Percentiles rank a stretch among this genome's conserved stretches.
Evolutionary conservation across 2,797 vertebrate genomes (phyloP).

Genomic region (Sebastes hubbsi): DNA sequence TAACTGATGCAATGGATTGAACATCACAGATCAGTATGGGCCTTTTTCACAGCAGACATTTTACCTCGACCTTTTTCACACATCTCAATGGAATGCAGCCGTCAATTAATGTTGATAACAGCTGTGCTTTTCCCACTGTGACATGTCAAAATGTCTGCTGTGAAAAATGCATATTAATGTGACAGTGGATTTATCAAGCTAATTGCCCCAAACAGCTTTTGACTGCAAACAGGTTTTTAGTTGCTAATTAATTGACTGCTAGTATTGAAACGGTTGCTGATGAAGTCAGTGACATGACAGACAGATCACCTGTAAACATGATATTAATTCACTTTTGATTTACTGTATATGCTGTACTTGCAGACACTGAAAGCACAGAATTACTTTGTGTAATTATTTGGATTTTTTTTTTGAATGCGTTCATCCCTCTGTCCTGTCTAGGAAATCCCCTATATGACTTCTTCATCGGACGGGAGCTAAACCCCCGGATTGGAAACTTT

Average conservation of each 20-base stretch:
- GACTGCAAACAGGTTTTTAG: neutral
- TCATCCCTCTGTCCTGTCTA: conserved; percentile 44
- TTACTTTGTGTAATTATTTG: neutral
- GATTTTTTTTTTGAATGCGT: neutral
- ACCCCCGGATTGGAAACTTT: conserved; percentile 88
- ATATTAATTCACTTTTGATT: neutral
- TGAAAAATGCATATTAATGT: neutral
- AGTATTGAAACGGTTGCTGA: neutral
- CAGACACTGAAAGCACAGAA: neutral
- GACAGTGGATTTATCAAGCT: neutral
- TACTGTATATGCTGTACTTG: neutral
- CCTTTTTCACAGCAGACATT: neutral
- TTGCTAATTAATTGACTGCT: neutral
- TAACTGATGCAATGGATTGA: neutral
- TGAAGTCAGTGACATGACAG: neutral
- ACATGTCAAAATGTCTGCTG: too few relatives aligned
- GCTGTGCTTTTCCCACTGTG: neutral
- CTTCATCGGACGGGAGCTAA: conserved; percentile 92
- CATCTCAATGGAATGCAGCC: neutral
- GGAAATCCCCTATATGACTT: conserved; percentile 91
- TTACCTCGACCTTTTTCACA: neutral
- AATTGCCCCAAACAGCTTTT: neutral
- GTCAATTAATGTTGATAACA: neutral
- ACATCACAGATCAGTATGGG: neutral
- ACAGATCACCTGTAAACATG: neutral